phyloP scores from a whole-genome alignment of 2,113 vertebrate species.

The Cyanistes caeruleus region DNA sequence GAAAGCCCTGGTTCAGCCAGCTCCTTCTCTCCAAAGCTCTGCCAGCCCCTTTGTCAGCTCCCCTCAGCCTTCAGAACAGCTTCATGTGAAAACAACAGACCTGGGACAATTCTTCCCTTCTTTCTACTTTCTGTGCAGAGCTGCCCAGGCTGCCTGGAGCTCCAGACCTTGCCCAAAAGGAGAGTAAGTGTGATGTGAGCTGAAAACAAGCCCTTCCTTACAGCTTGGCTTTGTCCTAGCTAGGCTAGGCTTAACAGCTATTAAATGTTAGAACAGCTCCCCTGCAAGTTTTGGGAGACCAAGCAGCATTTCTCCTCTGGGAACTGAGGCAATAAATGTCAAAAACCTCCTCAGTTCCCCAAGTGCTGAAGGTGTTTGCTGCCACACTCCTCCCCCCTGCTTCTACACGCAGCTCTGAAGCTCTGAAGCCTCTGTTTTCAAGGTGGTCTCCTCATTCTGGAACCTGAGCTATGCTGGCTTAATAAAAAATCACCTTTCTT shows the following conservation, averaged over 20 bases:
- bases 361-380: neutral
- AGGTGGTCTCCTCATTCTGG: neutral
- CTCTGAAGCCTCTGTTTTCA: neutral
- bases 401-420: accelerated
- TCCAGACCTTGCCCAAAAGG: neutral
- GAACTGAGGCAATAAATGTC: neutral
- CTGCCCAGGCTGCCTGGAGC: neutral
- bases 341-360: neutral
- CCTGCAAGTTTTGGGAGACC: neutral
- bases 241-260: neutral
- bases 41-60: neutral
- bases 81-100: neutral
- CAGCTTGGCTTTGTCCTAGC: neutral
- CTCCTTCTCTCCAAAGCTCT: neutral
- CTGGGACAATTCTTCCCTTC: neutral
- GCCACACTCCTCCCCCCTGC: neutral
- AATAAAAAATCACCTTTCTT: neutral
- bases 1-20: neutral
- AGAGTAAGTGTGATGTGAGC: accelerated
- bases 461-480: neutral
- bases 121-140: neutral
- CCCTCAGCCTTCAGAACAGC: neutral
- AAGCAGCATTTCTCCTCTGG: neutral
- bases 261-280: neutral
- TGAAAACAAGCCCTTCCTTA: neutral